Evolutionary conservation across 2,113 vertebrate species (phyloP).

Genomic region (Melanocharis versteri): DNA sequence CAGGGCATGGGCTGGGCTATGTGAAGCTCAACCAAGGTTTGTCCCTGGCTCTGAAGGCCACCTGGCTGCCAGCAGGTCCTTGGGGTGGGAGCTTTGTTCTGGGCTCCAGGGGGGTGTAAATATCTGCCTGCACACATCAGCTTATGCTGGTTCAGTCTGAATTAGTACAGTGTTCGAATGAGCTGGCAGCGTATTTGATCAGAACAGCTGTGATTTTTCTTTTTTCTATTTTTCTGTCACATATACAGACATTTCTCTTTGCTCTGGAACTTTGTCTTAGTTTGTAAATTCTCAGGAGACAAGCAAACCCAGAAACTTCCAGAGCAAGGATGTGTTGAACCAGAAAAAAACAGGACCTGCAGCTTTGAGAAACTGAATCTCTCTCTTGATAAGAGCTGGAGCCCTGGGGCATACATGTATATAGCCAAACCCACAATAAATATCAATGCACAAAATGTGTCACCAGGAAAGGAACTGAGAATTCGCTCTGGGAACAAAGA

Average conservation of each 20-base stretch:
- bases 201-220: background rate
- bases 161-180: background rate
- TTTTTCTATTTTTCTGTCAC: background rate
- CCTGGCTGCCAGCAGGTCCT: background rate
- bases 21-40: background rate
- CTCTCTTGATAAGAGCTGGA: background rate
- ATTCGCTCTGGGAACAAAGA: background rate
- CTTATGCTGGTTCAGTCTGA: background rate
- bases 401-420: background rate
- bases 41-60: background rate
- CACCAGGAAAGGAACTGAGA: background rate
- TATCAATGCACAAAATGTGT: constrained; percentile 12
- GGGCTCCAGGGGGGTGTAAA: background rate
- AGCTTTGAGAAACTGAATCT: constrained; percentile 29
- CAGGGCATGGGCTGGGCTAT: background rate
- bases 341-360: constrained; percentile 25
- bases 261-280: background rate
- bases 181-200: background rate
- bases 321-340: constrained; percentile 37
- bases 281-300: constrained; percentile 36
- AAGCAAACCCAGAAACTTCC: constrained; percentile 33
- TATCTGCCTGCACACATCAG: background rate
- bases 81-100: background rate
- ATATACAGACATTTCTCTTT: background rate
- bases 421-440: constrained; percentile 14